A percentile compares a stretch with the other conserved stretches of the same genome.
Conservation (phyloP, 1,140 invertebrate genomes). For the Aradophagus sp. region DNA sequence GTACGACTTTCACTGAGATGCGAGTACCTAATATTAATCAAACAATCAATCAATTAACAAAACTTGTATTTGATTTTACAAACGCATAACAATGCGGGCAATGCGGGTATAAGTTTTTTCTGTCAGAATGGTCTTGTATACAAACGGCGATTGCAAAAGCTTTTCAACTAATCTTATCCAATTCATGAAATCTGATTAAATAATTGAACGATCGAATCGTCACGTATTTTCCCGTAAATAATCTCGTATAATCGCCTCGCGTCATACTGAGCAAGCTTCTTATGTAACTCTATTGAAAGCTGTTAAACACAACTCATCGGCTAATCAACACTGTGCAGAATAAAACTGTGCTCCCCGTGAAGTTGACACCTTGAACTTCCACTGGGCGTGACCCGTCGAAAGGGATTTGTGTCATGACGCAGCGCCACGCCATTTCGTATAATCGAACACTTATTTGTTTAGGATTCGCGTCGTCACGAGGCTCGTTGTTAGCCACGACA, state of each 20-base stretch:
- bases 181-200: constrained; percentile 37
- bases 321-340: constrained; percentile 33
- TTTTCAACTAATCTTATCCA: too few species aligned
- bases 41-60: neutral
- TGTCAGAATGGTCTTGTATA: too few species aligned
- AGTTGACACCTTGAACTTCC: constrained; percentile 29
- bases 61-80: constrained; percentile 1
- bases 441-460: constrained; percentile 33
- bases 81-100: constrained; percentile 16
- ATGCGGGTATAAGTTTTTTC: constrained; percentile 13
- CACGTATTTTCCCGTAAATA: constrained; percentile 18
- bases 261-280: constrained; percentile 13
- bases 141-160: too few species aligned
- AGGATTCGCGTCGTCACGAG: constrained; percentile 36
- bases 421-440: constrained; percentile 13
- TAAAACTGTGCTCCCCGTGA: constrained; percentile 17
- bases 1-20: too few species aligned
- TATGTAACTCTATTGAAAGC: too few species aligned
- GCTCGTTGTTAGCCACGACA: constrained; percentile 16
- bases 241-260: constrained; percentile 20
- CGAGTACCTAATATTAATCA: too few species aligned
- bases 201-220: constrained; percentile 7
- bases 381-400: constrained; percentile 12
- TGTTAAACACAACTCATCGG: constrained; percentile 39
- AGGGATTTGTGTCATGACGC: constrained; percentile 34